phyloP scores from a whole-genome alignment of 2,888 invertebrate species.

The Drosophila dives region DNA sequence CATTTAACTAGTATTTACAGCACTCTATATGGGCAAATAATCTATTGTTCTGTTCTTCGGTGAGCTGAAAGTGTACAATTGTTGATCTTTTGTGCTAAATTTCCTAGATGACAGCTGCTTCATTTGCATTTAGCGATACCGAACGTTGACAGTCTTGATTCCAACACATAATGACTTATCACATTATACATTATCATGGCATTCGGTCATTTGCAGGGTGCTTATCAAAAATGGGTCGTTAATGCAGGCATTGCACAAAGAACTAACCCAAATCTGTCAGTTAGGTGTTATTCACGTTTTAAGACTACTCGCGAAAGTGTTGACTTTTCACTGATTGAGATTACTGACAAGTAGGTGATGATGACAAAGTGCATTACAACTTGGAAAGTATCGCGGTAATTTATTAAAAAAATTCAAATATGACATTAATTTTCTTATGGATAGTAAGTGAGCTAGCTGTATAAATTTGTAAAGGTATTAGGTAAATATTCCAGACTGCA shows the following conservation, averaged over 20 bases:
- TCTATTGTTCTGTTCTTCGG: constrained; percentile 4
- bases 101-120: constrained; percentile 42
- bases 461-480: not conserved
- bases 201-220: constrained; percentile 25
- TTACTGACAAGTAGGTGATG: constrained; percentile 9
- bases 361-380: constrained; percentile 27
- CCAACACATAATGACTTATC: constrained; percentile 17
- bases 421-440: not conserved
- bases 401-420: not conserved
- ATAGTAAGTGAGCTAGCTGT: not conserved
- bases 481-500: not conserved
- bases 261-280: constrained; percentile 72
- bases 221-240: constrained; percentile 66
- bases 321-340: constrained; percentile 28
- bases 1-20: not conserved
- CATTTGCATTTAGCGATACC: constrained; percentile 34
- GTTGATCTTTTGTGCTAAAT: constrained; percentile 43
- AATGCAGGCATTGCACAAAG: constrained; percentile 57
- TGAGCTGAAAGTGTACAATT: constrained; percentile 3
- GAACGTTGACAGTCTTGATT: constrained; percentile 20
- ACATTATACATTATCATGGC: constrained; percentile 40
- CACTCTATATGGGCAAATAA: not conserved
- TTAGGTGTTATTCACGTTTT: constrained; percentile 30
- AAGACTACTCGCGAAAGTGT: constrained; percentile 43
- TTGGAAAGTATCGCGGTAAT: not conserved